These are phyloP conservation scores for Triplophysa bombifrons DNA, from an alignment of 2,797 vertebrate species.

Conservation along the genomic window DNA sequence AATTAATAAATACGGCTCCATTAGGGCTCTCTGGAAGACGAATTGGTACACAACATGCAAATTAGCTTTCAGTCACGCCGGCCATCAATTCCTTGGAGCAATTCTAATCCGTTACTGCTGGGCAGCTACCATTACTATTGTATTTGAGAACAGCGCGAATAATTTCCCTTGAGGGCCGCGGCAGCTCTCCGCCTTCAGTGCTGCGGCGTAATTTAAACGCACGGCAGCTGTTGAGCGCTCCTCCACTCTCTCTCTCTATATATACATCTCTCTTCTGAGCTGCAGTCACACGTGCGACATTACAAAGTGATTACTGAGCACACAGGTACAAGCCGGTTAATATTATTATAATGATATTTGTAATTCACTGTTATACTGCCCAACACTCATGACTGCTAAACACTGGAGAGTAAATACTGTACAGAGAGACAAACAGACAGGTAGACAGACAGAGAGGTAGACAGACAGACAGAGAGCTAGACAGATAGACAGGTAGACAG, in stretches of 20 bases:
- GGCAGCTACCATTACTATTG: conserved; percentile 58
- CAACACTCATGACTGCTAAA: not conserved
- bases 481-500: too few species aligned
- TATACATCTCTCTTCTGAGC: conserved; percentile 48
- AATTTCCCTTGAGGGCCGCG: conserved; percentile 57
- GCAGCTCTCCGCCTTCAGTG: conserved; percentile 48
- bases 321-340: conserved; percentile 69
- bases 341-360: conserved; percentile 58
- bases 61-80: conserved; percentile 36
- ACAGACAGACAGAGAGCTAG: too few species aligned
- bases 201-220: conserved; percentile 62
- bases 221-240: conserved; percentile 67
- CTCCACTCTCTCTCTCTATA: conserved; percentile 39
- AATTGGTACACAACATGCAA: conserved; percentile 50
- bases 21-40: conserved; percentile 39
- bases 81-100: conserved; percentile 39
- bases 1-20: conserved; percentile 42
- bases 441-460: too few species aligned
- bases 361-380: not conserved
- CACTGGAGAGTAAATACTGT: not conserved
- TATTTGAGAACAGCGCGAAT: conserved; percentile 58
- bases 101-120: conserved; percentile 51
- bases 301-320: conserved; percentile 64
- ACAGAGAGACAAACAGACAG: too few species aligned
- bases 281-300: conserved; percentile 62